Evolutionary conservation across 2,113 vertebrate genomes (phyloP), one percentile per base, ranked within the genome.

Genomic region (Sinocyclocheilus rhinocerous): DNA sequence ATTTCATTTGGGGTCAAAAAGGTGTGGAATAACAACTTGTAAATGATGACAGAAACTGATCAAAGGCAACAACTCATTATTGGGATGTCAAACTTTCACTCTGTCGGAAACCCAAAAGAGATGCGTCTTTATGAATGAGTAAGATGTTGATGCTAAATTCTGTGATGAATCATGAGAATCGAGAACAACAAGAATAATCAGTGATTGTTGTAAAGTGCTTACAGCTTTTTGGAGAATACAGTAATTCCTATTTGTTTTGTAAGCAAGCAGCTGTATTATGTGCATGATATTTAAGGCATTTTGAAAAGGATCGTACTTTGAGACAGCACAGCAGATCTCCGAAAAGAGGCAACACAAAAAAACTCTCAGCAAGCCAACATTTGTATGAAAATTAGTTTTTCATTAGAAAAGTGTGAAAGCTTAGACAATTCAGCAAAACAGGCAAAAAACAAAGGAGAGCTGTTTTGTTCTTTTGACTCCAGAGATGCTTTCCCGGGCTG

Each of bases 1-100:
- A 90, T 88, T 91, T 84, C 88, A 89, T 80, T 88, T 90, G 86
- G 88, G 89, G 89, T 85, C 84, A 88, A 80, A 77, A 87, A 90
- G 42, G 69, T 48, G 20, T 77, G 87, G 88, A 89, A 89, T 86
- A 90, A 89, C 84, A 89, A 90, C 86, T 81, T 79, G 73, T 83
- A 59, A 76, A 86, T 89, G 83, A 91, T 87, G 91, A 87, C 91
- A 91, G 91, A 86, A 89, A 81, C 86, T 86, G 91, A 93, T 92
- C 91, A 92, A 92, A 93, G 91, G 89, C 84, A 91, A 90, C 86
- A 91, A 90, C 89, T 92, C 89, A 89, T 92, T 92, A 91, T 92
- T 91, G 85, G 90, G 88, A 92, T 87, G 89, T 89, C 84, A 89
- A 88, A 83, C 87, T 69, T 76, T 81, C 83, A 90, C 75, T 79